phyloP scores from a whole-genome alignment of 2,113 vertebrate genomes.

The Prunella himalayana region DNA sequence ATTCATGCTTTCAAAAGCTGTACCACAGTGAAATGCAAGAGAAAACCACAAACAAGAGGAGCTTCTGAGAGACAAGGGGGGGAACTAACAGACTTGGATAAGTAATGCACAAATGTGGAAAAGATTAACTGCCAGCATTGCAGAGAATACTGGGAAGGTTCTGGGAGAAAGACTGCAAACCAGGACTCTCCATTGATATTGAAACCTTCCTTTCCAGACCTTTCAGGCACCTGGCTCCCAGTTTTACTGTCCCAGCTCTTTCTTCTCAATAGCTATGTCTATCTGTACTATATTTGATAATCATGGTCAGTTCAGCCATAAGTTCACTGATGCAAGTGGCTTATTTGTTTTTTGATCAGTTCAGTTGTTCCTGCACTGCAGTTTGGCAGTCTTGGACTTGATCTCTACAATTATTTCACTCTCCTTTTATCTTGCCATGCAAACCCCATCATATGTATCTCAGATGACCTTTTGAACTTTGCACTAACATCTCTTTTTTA shows the following conservation, averaged over 20 bases:
- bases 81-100: not conserved
- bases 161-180: not conserved
- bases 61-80: not conserved
- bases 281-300: not conserved
- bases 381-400: not conserved
- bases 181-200: not conserved
- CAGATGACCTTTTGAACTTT: not conserved
- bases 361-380: not conserved
- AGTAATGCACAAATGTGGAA: not conserved
- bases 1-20: not conserved
- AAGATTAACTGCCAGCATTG: not conserved
- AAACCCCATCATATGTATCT: not conserved
- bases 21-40: not conserved
- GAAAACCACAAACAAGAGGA: not conserved
- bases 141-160: not conserved
- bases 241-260: not conserved
- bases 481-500: not conserved
- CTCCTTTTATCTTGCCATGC: not conserved
- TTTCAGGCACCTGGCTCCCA: not conserved
- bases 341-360: not conserved
- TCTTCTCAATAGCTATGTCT: not conserved
- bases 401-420: not conserved
- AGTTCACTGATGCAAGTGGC: not conserved
- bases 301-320: not conserved
- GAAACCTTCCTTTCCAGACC: not conserved